phyloP scores from a whole-genome alignment of 2,888 invertebrate genomes.

The Amiota minor region DNA sequence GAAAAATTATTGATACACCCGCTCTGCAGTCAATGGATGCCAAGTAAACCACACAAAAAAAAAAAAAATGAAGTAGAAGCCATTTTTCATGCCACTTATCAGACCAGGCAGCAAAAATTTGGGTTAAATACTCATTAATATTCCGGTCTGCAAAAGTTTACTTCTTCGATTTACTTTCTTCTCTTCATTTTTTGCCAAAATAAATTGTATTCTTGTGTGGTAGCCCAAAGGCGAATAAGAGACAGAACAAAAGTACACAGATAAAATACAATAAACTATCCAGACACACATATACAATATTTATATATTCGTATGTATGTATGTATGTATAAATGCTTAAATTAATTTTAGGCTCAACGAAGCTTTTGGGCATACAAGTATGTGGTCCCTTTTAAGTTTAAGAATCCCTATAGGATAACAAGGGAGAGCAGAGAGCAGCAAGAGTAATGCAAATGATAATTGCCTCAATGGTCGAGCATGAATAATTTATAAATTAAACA shows the following conservation, averaged over 20 bases:
- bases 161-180: no score
- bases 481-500: slow-evolving; percentile 69
- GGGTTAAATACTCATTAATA: slow-evolving; percentile 68
- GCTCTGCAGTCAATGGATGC: background rate
- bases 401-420: slow-evolving; percentile 28
- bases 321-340: slow-evolving; percentile 41
- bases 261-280: slow-evolving; percentile 22
- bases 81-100: slow-evolving; percentile 62
- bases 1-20: slow-evolving; percentile 19
- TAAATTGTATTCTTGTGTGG: slow-evolving; percentile 58
- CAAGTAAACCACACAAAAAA: background rate
- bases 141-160: slow-evolving; percentile 66
- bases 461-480: slow-evolving; percentile 63
- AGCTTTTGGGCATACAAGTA: slow-evolving; percentile 36
- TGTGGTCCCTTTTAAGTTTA: slow-evolving; percentile 11
- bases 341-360: slow-evolving; percentile 50
- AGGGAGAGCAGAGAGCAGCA: slow-evolving; percentile 28
- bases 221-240: slow-evolving; percentile 49
- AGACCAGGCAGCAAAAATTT: slow-evolving; percentile 63
- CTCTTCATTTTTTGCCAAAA: slow-evolving; percentile 53
- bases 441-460: slow-evolving; percentile 65
- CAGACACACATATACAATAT: no score
- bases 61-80: background rate
- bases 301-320: background rate
- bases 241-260: slow-evolving; percentile 38